Percentiles rank a stretch among this genome's conserved stretches.
Evolutionary conservation across 2,113 vertebrate species (phyloP).

Genomic region (Cyanocitta stelleri): DNA sequence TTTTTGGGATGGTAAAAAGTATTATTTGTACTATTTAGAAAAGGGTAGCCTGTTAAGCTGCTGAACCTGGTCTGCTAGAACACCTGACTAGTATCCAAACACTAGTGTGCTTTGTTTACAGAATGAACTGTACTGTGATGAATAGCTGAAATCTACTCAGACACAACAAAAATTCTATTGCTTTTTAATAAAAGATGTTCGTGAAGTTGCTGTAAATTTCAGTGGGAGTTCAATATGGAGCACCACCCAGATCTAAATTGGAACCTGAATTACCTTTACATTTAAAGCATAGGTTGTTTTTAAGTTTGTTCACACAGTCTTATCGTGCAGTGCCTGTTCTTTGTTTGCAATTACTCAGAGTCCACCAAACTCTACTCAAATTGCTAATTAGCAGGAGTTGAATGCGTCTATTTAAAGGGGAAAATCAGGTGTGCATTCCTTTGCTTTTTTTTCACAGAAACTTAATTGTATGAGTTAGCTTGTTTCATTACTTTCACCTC

Average conservation of each 20-base stretch:
- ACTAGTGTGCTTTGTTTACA: neutral
- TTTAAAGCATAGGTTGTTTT: neutral
- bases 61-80: neutral
- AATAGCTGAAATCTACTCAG: neutral
- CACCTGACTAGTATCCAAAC: neutral
- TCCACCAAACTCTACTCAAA: neutral
- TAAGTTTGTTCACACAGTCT: neutral
- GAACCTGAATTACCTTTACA: neutral
- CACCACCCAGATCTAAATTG: neutral
- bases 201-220: neutral
- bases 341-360: neutral
- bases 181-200: neutral
- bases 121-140: neutral
- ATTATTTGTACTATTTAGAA: neutral
- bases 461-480: neutral
- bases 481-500: neutral
- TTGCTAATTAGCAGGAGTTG: neutral
- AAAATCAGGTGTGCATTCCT: neutral
- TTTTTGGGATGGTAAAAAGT: neutral
- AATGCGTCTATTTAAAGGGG: neutral
- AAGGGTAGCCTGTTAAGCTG: neutral
- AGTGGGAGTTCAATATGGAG: neutral
- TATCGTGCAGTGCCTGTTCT: neutral
- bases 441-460: neutral
- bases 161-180: neutral